These are phyloP conservation scores for Drosophila lini DNA, from an alignment of 1,140 invertebrate species.

Conservation along the genomic window DNA sequence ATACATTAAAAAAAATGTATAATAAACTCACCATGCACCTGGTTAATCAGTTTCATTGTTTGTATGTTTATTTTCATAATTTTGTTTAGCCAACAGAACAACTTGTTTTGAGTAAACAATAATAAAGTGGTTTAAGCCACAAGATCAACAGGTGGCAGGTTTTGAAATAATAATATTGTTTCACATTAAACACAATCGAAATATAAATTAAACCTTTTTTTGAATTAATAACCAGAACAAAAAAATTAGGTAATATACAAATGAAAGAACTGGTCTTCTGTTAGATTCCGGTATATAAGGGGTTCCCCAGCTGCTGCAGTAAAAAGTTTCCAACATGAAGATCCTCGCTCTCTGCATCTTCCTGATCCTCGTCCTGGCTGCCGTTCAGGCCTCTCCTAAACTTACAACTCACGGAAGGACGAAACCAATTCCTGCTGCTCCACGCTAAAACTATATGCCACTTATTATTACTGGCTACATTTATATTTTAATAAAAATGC, in stretches of 20 bases:
- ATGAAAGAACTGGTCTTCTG: background rate
- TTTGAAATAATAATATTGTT: background rate
- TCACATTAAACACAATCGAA: background rate
- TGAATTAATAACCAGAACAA: background rate
- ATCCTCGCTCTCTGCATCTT: constrained; percentile 1
- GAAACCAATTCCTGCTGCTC: background rate
- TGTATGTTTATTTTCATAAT: background rate
- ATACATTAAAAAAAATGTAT: background rate
- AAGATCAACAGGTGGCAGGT: background rate
- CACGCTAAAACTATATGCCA: too few relatives aligned
- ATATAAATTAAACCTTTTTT: background rate
- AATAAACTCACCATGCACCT: background rate
- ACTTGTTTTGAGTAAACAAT: background rate
- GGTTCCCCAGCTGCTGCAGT: too few relatives aligned
- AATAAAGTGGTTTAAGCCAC: background rate
- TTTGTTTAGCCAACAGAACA: background rate
- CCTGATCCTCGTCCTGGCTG: background rate
- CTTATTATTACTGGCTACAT: too few relatives aligned
- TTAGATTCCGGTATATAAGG: background rate
- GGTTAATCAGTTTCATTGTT: background rate
- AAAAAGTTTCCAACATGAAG: background rate
- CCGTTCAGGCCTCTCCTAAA: background rate
- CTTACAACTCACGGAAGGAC: background rate
- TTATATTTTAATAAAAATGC: too few relatives aligned
- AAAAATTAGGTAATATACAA: background rate